Base-by-base conservation (phyloP, 2,888 invertebrate species). In the Microdon myrmicae region DNA sequence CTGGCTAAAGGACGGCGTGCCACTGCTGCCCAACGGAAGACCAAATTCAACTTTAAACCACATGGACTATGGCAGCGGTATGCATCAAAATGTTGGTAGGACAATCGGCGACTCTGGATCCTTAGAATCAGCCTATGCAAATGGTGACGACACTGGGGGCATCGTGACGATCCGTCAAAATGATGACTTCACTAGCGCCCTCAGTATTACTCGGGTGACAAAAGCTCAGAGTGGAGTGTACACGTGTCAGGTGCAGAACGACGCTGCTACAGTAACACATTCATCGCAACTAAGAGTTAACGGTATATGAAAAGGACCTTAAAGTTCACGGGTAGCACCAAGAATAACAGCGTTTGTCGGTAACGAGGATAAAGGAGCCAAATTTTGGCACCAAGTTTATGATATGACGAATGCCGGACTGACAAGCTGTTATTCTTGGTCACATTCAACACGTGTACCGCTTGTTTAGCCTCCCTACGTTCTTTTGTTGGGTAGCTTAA, bases 1-100 rank as follows among this genome's bases (percentile, higher is more conserved):
- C 58, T 87, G 87, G 87, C 81, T 84, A 34, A 86, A 86, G 80
- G 85, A 87, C 78, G 84, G 80, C 74, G 75, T 78, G 70, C 79
- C 80, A 64, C 79, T 83, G 71, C 76, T 79, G 70, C 71, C 75
- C 70, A 70, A 71, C 49, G 71, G 71, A 43, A 67, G 67, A 58
- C 58, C 58, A 6, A 41, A 17, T 13, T 22, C 10, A 5, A 39
- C 10, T 12, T 8, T 4, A 8, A 14, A 17, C 3, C 29, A 35
- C 4, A 7, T 25, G 22, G 56, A 48, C 6, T 51, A 38, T 22
- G 44, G 17, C 12, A 39, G 13, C 4, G 38, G 22, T 8, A 31
- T 23, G 22, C 22, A 26, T 16, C 26, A 39, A 49, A 39, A 9
- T 13, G 17, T 22, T 9, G 38, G 44, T 9, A 38, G 41, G 12